These are phyloP conservation scores for Ptiloglossa arizonensis DNA, from an alignment of 1,140 invertebrate genomes.

Conservation along the genomic window DNA sequence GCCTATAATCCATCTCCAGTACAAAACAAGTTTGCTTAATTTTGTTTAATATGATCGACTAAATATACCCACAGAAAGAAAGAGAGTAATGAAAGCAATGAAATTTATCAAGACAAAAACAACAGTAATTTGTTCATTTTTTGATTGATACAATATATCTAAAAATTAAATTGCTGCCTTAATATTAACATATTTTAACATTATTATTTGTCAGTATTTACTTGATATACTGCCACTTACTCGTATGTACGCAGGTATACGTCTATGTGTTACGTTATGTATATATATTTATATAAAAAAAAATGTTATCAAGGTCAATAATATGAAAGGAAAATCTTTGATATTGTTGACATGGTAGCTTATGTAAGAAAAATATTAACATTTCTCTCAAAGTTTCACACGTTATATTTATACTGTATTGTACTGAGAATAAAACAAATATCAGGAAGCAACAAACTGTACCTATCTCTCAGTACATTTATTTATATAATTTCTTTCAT, in stretches of 20 bases:
- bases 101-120: slow-evolving; percentile 43
- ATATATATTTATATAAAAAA: slow-evolving; percentile 40
- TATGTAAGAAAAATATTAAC: slow-evolving; percentile 63
- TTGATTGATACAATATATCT: slow-evolving; percentile 49
- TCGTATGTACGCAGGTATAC: slow-evolving; percentile 14
- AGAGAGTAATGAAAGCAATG: slow-evolving; percentile 61
- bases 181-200: slow-evolving; percentile 62
- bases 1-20: slow-evolving; percentile 50
- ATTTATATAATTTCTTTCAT: slow-evolving; percentile 43
- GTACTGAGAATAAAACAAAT: slow-evolving; percentile 62
- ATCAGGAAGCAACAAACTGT: slow-evolving; percentile 61
- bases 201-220: slow-evolving; percentile 54
- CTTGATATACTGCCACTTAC: slow-evolving; percentile 33
- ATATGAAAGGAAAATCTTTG: slow-evolving; percentile 47
- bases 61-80: slow-evolving; percentile 63
- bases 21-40: slow-evolving; percentile 42
- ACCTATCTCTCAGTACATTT: slow-evolving; percentile 51
- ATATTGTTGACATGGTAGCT: slow-evolving; percentile 37
- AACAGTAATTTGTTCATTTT: slow-evolving; percentile 51
- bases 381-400: slow-evolving; percentile 52
- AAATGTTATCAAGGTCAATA: slow-evolving; percentile 53
- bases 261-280: slow-evolving; percentile 18
- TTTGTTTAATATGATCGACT: slow-evolving; percentile 38
- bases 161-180: slow-evolving; percentile 60
- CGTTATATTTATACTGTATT: slow-evolving; percentile 44